Base-by-base conservation (phyloP, 2,888 invertebrate genomes). In the Cephonodes hylas region DNA sequence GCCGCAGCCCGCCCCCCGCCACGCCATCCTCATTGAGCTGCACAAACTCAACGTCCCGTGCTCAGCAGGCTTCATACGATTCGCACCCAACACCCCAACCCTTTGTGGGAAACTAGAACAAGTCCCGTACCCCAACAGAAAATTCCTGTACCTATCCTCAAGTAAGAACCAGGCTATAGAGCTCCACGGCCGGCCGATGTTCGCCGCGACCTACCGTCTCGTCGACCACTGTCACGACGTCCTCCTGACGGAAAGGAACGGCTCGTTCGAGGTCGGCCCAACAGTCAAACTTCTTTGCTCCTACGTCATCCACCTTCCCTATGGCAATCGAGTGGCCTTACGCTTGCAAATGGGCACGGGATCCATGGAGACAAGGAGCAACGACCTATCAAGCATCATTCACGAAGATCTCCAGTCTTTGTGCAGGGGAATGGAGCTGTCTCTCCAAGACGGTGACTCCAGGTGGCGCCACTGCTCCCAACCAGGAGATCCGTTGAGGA, bases 141-240 rank as follows among this genome's bases (percentile, higher is more conserved):
- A 91, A 67, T 85, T 83, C 66, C 85, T 95, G 56, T 95, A 95
- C 80, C 94, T 94, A 18, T 72, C 83, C 1, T 68, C 79, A 61
- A 92, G 93, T 27, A 93, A 92, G 66, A 89, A 86, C 66, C 93
- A 93, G 4, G 89, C 91, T 45, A 79, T 95, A 66, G 93, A 93
- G 74, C 84, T 95, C 62, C 94, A 94, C 74, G 95, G 94, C 66
- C 92, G 92, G 80, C 95, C 95, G 63, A 93, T 94, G 83, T 96
- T 95, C 91, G 93, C 94, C 80, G 92, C 95, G 74, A 90, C 89
- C 73, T 96, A 94, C 88, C 94, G 94, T 77, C 85, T 94, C 73
- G 95, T 96, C 64, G 96, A 96, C 85, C 94, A 94, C 79, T 96
- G 96, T 75, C 95, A 95, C 80, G 95, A 95, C 81, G 93, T 95